phyloP scores from a whole-genome alignment of 2,113 vertebrate species.

The Myrmecobius fasciatus region DNA sequence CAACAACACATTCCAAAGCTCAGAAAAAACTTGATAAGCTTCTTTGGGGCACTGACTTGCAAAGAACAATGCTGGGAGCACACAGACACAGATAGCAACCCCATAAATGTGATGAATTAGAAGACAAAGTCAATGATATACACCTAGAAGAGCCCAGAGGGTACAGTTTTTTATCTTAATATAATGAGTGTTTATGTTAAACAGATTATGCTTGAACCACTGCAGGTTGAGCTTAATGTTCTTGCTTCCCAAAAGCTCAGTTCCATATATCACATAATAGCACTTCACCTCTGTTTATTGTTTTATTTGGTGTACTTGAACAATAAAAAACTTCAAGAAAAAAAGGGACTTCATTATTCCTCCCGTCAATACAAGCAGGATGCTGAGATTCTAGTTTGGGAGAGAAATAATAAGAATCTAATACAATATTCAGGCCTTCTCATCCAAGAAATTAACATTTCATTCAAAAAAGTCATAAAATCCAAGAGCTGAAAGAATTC shows the following conservation, averaged over 20 bases:
- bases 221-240: conserved; percentile 9
- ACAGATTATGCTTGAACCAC: conserved; percentile 8
- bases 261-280: conserved; percentile 2
- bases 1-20: neutral
- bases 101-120: neutral
- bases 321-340: conserved; percentile 21
- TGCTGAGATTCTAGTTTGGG: neutral
- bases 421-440: neutral
- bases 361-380: neutral
- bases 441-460: neutral
- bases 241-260: conserved; percentile 17
- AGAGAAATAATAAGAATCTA: neutral
- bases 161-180: conserved; percentile 7
- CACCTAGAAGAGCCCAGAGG: accelerated
- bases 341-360: neutral
- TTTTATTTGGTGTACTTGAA: neutral
- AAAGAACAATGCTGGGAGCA: neutral
- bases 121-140: neutral
- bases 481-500: neutral
- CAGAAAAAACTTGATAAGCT: neutral
- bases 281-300: neutral
- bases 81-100: accelerated
- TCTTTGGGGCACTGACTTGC: neutral
- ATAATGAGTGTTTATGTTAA: conserved; percentile 50
- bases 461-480: neutral